These are phyloP conservation scores for Promerops cafer DNA, from an alignment of 2,113 vertebrate species.

Conservation along the genomic window DNA sequence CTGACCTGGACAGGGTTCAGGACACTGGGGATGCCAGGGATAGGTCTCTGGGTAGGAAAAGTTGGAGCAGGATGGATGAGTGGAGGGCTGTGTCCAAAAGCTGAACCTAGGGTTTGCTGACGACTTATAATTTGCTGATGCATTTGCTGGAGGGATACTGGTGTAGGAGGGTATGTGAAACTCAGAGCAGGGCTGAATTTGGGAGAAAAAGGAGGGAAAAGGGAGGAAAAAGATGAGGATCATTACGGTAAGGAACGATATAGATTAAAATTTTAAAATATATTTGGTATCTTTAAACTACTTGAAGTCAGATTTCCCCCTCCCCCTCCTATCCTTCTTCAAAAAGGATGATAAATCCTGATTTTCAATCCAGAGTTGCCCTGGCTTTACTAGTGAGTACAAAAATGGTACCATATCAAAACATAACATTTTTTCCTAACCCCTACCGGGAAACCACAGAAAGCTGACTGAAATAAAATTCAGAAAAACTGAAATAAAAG, in stretches of 20 bases:
- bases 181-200: conserved; percentile 87
- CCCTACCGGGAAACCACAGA: not conserved
- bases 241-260: not conserved
- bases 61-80: conserved; percentile 94
- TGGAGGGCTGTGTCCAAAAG: conserved; percentile 96
- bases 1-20: conserved; percentile 86
- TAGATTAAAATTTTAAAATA: not conserved
- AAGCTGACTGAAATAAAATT: conserved; percentile 3
- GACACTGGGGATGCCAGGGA: conserved; percentile 87
- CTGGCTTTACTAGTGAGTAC: not conserved
- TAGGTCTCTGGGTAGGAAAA: conserved; percentile 89
- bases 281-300: not conserved
- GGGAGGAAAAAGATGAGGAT: not conserved
- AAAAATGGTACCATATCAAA: conserved; percentile 14
- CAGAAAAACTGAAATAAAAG: conserved; percentile 51
- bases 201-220: not conserved
- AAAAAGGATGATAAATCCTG: not conserved
- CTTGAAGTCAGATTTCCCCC: not conserved
- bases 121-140: conserved; percentile 94
- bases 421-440: not conserved
- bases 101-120: conserved; percentile 89
- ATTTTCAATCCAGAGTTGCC: not conserved
- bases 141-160: conserved; percentile 90
- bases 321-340: not conserved
- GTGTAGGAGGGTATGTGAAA: conserved; percentile 93